Conservation (phyloP, 2,113 vertebrate genomes). For the Poeciliopsis prolifica region DNA sequence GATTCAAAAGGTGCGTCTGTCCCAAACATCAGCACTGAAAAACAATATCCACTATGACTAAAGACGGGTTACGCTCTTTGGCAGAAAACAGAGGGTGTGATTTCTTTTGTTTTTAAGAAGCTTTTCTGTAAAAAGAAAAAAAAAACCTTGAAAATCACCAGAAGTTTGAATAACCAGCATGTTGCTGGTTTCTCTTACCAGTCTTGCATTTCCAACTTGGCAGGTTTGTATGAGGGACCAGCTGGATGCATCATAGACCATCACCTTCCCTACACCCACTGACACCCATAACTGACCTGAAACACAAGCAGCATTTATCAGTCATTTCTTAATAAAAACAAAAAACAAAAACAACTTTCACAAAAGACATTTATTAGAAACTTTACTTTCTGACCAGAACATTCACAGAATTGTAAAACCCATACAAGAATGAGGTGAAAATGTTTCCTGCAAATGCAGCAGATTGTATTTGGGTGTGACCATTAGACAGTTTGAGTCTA, state of each 20-base stretch:
- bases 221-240: constrained; percentile 91
- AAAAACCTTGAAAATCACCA: too few species aligned
- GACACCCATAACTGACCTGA: constrained; percentile 88
- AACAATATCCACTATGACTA: neutral
- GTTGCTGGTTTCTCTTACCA: constrained; percentile 77
- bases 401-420: neutral
- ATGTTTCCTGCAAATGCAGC: neutral
- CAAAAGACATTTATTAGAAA: neutral
- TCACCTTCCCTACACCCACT: constrained; percentile 87
- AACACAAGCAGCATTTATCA: constrained; percentile 8
- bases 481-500: constrained; percentile 12
- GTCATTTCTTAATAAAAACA: constrained; percentile 2
- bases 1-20: neutral
- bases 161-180: neutral
- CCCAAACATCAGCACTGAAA: neutral
- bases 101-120: neutral
- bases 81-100: neutral
- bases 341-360: too few species aligned
- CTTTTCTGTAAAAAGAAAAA: neutral
- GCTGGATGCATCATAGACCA: constrained; percentile 92
- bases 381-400: neutral
- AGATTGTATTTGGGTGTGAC: neutral
- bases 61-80: neutral
- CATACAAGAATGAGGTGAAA: neutral
- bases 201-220: constrained; percentile 83